A percentile compares a stretch with the other conserved stretches of the same genome.
phyloP scores from a whole-genome alignment of 2,113 vertebrate genomes.

The Vulpes ferrilata region DNA sequence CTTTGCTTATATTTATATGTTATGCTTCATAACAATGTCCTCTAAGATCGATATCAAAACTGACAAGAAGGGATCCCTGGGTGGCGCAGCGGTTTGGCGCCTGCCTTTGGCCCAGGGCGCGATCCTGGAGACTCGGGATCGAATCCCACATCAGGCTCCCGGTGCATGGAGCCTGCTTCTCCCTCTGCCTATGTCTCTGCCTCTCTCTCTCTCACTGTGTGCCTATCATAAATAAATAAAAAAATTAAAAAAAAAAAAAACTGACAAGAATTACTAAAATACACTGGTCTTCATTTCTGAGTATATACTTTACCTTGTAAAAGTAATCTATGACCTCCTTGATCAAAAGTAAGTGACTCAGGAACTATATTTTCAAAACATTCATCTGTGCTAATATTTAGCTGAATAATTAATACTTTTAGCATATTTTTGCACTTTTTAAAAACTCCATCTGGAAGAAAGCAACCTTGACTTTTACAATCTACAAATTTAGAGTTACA shows the following conservation, averaged over 20 bases:
- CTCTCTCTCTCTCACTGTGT: too few species aligned
- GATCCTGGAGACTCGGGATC: too few species aligned
- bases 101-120: too few species aligned
- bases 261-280: background rate
- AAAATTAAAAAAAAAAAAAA: too few species aligned
- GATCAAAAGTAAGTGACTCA: background rate
- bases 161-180: too few species aligned
- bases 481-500: background rate
- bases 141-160: too few species aligned
- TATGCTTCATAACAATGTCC: background rate
- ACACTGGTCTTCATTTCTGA: background rate
- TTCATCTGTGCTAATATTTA: background rate
- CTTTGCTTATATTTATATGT: background rate
- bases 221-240: too few species aligned
- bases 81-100: too few species aligned
- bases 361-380: constrained; percentile 11
- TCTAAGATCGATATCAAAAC: background rate
- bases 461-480: background rate
- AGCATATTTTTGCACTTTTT: background rate
- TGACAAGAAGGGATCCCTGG: too few species aligned
- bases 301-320: background rate
- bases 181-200: too few species aligned
- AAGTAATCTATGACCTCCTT: background rate
- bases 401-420: background rate
- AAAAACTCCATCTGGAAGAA: background rate